A percentile compares a stretch with the other conserved stretches of the same genome.
phyloP scores from a whole-genome alignment of 2,888 invertebrate genomes.

The Lithophane ornitopus region DNA sequence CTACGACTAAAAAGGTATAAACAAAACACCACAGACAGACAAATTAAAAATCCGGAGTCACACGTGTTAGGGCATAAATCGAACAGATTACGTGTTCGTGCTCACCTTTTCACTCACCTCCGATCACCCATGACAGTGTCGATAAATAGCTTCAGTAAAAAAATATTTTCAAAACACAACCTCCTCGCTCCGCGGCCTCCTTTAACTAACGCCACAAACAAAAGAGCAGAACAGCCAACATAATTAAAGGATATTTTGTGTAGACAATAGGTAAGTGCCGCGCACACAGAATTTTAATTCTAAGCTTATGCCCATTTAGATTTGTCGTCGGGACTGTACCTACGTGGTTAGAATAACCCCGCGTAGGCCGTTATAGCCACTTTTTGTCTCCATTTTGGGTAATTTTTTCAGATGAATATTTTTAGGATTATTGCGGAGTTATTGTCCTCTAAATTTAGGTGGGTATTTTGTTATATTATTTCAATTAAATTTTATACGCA shows the following conservation, averaged over 20 bases:
- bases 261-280: conserved; percentile 86
- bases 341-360: conserved; percentile 74
- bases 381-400: conserved; percentile 37
- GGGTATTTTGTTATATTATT: background rate
- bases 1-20: too few relatives aligned
- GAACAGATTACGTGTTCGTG: too few relatives aligned
- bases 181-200: conserved; percentile 22
- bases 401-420: conserved; percentile 49
- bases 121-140: too few relatives aligned
- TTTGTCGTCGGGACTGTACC: conserved; percentile 79
- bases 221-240: conserved; percentile 77
- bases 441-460: conserved; percentile 12
- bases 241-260: conserved; percentile 87
- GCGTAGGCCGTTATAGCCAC: conserved; percentile 55
- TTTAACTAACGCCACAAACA: conserved; percentile 54
- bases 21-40: too few relatives aligned
- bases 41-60: too few relatives aligned
- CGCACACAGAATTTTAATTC: conserved; percentile 87
- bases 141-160: background rate
- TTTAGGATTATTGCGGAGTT: conserved; percentile 36
- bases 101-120: too few relatives aligned
- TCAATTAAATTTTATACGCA: background rate
- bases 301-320: conserved; percentile 82
- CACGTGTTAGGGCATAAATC: too few relatives aligned
- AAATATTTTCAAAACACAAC: background rate